Evolutionary conservation across 2,113 vertebrate genomes (phyloP), one percentile per base, ranked within the genome.

Genomic region (Syrmaticus mikado): DNA sequence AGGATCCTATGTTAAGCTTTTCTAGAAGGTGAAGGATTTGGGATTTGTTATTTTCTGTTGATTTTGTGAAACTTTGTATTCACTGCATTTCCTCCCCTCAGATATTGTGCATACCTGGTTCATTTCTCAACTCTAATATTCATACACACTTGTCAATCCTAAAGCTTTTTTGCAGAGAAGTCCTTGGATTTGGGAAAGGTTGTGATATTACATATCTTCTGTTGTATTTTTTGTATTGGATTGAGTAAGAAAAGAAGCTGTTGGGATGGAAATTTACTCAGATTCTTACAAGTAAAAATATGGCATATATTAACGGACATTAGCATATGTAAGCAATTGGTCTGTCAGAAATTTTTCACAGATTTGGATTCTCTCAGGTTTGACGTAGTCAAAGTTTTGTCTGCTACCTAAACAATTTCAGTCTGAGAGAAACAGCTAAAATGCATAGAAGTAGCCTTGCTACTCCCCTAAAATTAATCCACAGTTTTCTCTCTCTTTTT

Each of bases 401-500:
- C 27, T 18, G 20, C 10, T 60, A 77, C 28, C n/a, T 18, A 52
- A 73, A 92, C 13, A 24, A 20, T 66, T 85, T 58, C 79, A 11
- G 5, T 20, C 17, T 17, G 52, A 58, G 27, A 50, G 45, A 61
- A 80, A 43, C 7, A 13, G 8, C 46, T 85, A 40, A 52, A 80
- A 62, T 20, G 41, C 61, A 6, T 46, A 40, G 61, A 16, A 62
- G 17, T 30, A 81, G 38, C 45, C 8, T 80, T 91, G 16, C 17
- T 80, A 36, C 81, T 80, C 16, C 10, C 19, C 14, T 88, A 46
- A 57, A 86, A 79, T 84, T 55, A 62, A 4, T 50, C 27, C 16
- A 61, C 78, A 62, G 2, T 38, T 27, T 43, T 64, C 75, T 28
- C 30, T n/a, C 30, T 3, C 1, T 1, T 2, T 1, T 24, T 1